These are phyloP conservation scores for Erebia palarica DNA, from an alignment of 2,888 invertebrate species.

Conservation along the genomic window DNA sequence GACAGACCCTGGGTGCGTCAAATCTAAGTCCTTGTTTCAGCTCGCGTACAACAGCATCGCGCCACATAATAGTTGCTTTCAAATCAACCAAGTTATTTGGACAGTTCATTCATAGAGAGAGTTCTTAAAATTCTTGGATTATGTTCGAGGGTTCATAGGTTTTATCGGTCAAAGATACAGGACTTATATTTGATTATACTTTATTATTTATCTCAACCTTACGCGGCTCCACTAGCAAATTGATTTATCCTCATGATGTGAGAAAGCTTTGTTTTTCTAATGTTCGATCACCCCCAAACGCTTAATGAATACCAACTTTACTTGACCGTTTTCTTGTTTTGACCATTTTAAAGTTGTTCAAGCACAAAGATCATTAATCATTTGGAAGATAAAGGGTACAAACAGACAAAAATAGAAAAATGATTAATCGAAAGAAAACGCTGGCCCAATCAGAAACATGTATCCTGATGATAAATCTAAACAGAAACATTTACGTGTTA, in stretches of 20 bases:
- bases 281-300: background rate
- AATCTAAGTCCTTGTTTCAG: no score
- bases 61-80: no score
- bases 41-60: no score
- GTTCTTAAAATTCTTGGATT: background rate
- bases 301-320: background rate
- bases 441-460: slow-evolving; percentile 52
- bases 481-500: slow-evolving; percentile 70
- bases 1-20: no score
- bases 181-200: background rate
- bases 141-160: background rate
- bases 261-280: slow-evolving; percentile 5
- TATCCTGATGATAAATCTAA: slow-evolving; percentile 66
- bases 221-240: background rate
- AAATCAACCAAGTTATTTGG: no score
- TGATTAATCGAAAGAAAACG: slow-evolving; percentile 37
- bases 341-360: background rate
- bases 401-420: slow-evolving; percentile 32
- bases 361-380: background rate
- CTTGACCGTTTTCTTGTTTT: background rate
- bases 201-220: background rate
- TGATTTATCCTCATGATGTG: slow-evolving; percentile 6
- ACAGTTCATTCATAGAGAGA: background rate
- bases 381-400: slow-evolving; percentile 19
- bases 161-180: background rate